These are phyloP conservation scores for Rhynchomys soricoides DNA, from an alignment of 2,113 vertebrate species.

Conservation along the genomic window DNA sequence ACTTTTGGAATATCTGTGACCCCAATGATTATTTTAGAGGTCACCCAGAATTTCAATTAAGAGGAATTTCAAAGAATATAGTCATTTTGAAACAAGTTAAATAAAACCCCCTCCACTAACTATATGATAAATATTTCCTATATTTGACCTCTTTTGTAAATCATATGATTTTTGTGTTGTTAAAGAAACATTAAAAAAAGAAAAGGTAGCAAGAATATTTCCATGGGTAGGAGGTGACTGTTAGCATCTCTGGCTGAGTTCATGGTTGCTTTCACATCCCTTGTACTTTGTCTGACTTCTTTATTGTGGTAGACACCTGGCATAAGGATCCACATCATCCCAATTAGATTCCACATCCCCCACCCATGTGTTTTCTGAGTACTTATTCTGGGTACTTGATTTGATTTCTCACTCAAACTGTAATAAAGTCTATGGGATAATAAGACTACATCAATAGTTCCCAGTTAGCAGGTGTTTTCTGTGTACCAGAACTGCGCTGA, in stretches of 20 bases:
- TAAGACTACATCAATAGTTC: background rate
- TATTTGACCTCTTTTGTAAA: background rate
- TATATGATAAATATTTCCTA: background rate
- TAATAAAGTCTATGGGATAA: background rate
- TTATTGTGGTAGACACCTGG: background rate
- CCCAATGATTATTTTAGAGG: background rate
- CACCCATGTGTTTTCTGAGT: background rate
- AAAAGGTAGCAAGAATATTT: background rate
- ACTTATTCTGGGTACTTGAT: background rate
- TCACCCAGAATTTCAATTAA: background rate
- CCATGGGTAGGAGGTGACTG: background rate
- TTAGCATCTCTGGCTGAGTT: background rate
- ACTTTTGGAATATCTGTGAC: background rate
- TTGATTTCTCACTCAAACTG: background rate
- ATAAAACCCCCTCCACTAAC: background rate
- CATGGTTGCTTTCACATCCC: background rate
- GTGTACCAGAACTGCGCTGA: background rate
- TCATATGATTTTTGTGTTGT: background rate
- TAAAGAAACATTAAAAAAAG: background rate
- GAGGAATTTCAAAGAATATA: background rate
- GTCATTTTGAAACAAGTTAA: background rate
- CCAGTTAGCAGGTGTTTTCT: background rate
- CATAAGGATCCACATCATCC: background rate
- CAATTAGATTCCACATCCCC: background rate
- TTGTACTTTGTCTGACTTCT: background rate